A percentile compares a stretch with the other conserved stretches of the same genome.
These are phyloP conservation scores for Cephus sareptanus DNA, from an alignment of 2,888 invertebrate genomes.

Conservation along the genomic window DNA sequence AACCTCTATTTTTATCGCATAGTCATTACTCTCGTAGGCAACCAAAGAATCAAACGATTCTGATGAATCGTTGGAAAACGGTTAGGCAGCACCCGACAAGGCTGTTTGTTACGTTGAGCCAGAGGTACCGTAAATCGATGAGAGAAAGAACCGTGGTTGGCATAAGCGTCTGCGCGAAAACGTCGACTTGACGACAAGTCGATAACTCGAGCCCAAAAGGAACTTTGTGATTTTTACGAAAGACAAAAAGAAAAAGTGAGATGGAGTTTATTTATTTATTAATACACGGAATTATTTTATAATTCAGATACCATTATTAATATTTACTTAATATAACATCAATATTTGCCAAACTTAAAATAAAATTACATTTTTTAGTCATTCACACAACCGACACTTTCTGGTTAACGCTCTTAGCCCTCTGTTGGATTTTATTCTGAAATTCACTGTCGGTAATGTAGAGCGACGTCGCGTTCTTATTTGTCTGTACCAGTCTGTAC, in stretches of 20 bases:
- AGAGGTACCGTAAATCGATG: not conserved
- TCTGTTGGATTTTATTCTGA: too few species aligned
- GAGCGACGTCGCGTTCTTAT: too few species aligned
- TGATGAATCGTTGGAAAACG: not conserved
- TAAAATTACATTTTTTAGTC: too few species aligned
- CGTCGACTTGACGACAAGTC: not conserved
- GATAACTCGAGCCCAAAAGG: not conserved
- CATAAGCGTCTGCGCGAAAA: not conserved
- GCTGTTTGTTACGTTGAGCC: not conserved
- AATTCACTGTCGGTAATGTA: too few species aligned
- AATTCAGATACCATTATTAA: not conserved
- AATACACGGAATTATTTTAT: not conserved
- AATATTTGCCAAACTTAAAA: not conserved
- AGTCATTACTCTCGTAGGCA: slow-evolving; percentile 10
- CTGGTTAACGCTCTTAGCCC: too few species aligned
- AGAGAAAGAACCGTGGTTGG: not conserved
- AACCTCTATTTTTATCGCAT: slow-evolving; percentile 13
- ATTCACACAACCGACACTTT: too few species aligned
- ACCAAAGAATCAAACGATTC: slow-evolving; percentile 14
- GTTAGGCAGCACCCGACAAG: not conserved
- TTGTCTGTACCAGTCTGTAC: too few species aligned
- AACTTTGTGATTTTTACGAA: not conserved
- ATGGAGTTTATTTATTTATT: not conserved
- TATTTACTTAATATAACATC: not conserved
- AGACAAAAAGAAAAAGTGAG: too few species aligned